Evolutionary conservation across 2,797 vertebrate species (phyloP), one percentile per base, ranked within the genome.

Genomic region (Pseudomugil tenellus): DNA sequence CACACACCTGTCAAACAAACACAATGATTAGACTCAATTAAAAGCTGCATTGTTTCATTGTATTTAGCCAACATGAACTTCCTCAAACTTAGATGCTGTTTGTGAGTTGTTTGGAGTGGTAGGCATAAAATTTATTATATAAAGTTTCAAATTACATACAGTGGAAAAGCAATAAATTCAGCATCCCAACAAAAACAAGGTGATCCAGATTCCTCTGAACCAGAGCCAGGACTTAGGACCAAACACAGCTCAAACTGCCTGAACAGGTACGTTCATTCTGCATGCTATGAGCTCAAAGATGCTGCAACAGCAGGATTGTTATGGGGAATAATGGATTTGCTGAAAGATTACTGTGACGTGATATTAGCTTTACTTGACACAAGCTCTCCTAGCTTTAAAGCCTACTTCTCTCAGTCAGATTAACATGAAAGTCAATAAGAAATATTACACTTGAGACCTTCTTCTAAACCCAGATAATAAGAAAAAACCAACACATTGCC

Each of bases 1-100:
- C 89, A 76, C 93, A 90, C 93, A 94, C 93, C 96, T 96, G 89
- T 52, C 41, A 77, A 79, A 81, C 69, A 87, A 78, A 91, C 65
- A 90, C 54, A 84, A 58, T 4, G 26, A 81, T 5, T 12, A 28
- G 17, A 68, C 37, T 54, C 54, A 54, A 34, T 35, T 4, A 10
- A 51, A 65, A 70, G 35, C 16, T 41, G 0, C 16, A 26, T 1
- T 48, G 17, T 43, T 26, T 19, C 28, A 19, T 23, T 54, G 10
- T 25, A 58, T 58, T 62, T 9, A 58, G 16, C 17, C 49, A 64
- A 64, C 25, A 54, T 23, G 41, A 48, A 76, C 9, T 7, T 61
- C 16, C 32, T 70, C 1, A 39, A 1, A 11, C n/a, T n/a, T n/a
- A n/a, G n/a, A n/a, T n/a, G n/a, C n/a, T n/a, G n/a, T n/a, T n/a